These are phyloP conservation scores for Iselma pallidipennis DNA, from an alignment of 2,888 invertebrate genomes.

Conservation along the genomic window DNA sequence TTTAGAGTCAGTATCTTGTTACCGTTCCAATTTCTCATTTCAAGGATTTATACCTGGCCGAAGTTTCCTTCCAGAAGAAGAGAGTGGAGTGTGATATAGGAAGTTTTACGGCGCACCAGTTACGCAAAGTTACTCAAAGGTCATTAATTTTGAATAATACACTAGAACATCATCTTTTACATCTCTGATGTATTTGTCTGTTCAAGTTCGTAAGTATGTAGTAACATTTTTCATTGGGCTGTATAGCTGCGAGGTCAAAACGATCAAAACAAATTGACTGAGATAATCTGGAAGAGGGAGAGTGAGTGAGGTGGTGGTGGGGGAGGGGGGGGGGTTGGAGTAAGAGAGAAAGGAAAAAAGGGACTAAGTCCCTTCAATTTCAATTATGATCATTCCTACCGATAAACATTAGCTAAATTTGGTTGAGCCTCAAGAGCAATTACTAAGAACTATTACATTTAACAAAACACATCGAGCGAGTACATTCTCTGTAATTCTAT, in stretches of 20 bases:
- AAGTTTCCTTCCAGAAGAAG: background rate
- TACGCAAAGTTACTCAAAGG: background rate
- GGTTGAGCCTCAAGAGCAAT: constrained; percentile 26
- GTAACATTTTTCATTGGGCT: background rate
- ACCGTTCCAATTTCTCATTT: too few relatives aligned
- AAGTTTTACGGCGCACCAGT: background rate
- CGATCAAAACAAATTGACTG: background rate
- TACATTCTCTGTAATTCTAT: constrained; percentile 28
- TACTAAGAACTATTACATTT: constrained; percentile 29
- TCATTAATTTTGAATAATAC: background rate
- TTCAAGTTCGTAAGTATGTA: background rate
- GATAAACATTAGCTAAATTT: constrained; percentile 30
- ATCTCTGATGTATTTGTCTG: too few relatives aligned
- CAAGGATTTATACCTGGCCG: background rate
- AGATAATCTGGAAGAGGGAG: background rate
- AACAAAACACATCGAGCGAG: constrained; percentile 26
- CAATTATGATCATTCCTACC: background rate
- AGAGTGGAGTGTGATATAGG: too few relatives aligned
- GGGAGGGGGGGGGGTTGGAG: too few relatives aligned
- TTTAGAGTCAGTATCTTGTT: background rate
- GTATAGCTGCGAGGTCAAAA: background rate
- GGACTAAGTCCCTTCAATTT: background rate
- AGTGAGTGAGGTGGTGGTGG: too few relatives aligned
- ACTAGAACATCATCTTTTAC: background rate
- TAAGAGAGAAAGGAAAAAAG: background rate